phyloP scores from a whole-genome alignment of 2,888 invertebrate genomes.

The Caenorhabditis angaria region DNA sequence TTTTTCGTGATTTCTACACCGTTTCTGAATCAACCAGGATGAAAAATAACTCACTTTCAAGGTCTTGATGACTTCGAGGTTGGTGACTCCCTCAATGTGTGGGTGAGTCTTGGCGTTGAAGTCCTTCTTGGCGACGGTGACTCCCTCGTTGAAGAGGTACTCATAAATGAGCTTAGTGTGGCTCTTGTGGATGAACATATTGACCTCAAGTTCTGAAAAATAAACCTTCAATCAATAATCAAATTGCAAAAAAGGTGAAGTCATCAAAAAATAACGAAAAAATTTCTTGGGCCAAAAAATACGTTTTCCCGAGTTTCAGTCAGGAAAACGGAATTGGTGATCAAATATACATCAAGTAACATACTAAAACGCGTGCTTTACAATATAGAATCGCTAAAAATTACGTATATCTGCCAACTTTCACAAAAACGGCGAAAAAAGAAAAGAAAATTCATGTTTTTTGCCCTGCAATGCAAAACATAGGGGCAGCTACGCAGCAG shows the following conservation, averaged over 20 bases:
- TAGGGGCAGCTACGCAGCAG: constrained; percentile 44
- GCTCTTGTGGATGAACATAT: constrained; percentile 99
- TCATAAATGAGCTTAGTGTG: constrained; percentile 95
- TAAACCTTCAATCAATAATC: constrained; percentile 5
- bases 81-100: constrained; percentile 91
- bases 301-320: neutral
- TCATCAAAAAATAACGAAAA: constrained; percentile 6
- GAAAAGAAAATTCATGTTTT: constrained; percentile 9
- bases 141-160: constrained; percentile 85
- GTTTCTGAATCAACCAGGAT: neutral
- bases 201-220: constrained; percentile 73
- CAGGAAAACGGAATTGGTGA: neutral
- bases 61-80: constrained; percentile 97
- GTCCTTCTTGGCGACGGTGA: constrained; percentile 98
- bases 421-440: constrained; percentile 8
- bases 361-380: neutral
- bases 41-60: constrained; percentile 79
- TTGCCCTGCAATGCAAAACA: constrained; percentile 3
- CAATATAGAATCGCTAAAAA: neutral
- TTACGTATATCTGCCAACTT: neutral
- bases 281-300: neutral
- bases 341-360: neutral
- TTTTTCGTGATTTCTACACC: neutral
- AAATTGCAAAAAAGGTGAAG: constrained; percentile 7
- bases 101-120: constrained; percentile 97